A percentile compares a stretch with the other conserved stretches of the same genome.
phyloP scores from a whole-genome alignment of 2,888 invertebrate genomes.

The Dastarcus helophoroides region DNA sequence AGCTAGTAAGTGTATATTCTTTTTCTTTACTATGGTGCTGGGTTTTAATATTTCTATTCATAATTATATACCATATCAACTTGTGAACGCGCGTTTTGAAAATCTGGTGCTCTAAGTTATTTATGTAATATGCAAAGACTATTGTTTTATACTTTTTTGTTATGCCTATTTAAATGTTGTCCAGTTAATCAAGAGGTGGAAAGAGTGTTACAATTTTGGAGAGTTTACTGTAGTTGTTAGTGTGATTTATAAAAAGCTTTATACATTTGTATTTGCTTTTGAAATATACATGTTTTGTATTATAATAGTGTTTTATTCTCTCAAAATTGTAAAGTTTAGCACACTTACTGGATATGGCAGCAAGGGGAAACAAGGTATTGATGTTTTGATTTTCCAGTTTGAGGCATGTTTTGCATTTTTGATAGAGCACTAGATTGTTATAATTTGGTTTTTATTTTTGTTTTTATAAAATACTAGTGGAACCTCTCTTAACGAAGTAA shows the following conservation, averaged over 20 bases:
- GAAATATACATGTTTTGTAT: slow-evolving; percentile 20
- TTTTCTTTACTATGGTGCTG: slow-evolving; percentile 17
- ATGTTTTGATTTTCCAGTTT: too few species aligned
- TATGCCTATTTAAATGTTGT: not conserved
- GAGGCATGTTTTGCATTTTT: too few species aligned
- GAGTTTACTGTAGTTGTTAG: slow-evolving; percentile 23
- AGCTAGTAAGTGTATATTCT: slow-evolving; percentile 39
- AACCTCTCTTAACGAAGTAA: too few species aligned
- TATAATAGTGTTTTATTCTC: too few species aligned
- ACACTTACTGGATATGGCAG: too few species aligned
- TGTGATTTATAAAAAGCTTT: slow-evolving; percentile 21
- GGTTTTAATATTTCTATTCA: slow-evolving; percentile 4
- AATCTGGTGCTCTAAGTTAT: not conserved
- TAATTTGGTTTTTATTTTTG: too few species aligned
- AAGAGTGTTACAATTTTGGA: slow-evolving; percentile 23
- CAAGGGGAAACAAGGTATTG: too few species aligned
- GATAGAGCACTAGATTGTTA: too few species aligned
- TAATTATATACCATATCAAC: not conserved
- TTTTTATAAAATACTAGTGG: too few species aligned
- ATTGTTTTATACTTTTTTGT: not conserved
- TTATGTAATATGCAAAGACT: not conserved
- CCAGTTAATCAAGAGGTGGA: not conserved
- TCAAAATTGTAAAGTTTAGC: too few species aligned
- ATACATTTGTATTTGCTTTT: slow-evolving; percentile 23
- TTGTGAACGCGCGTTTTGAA: not conserved